Evolutionary conservation across 2,888 invertebrate genomes (phyloP).

Genomic region (Aphidoletes aphidimyza): DNA sequence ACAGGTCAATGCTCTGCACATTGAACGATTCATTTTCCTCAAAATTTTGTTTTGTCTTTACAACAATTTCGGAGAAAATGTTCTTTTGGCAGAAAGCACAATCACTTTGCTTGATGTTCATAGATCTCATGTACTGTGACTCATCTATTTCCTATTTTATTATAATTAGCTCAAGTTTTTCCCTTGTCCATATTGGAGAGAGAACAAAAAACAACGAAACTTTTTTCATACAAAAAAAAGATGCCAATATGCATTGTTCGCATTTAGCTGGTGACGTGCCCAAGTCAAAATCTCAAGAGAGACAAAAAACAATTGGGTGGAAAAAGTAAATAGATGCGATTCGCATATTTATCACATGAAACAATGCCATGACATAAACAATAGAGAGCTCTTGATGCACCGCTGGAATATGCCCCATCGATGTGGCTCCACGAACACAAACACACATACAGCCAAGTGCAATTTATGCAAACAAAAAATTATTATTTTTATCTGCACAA

Average conservation of each 20-base stretch:
- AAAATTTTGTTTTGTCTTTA: too few relatives aligned
- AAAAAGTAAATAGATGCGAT: neutral
- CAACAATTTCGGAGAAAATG: too few relatives aligned
- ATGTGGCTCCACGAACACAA: neutral
- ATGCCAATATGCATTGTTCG: too few relatives aligned
- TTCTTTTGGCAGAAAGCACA: too few relatives aligned
- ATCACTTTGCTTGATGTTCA: too few relatives aligned
- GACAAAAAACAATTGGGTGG: neutral
- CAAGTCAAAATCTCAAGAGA: neutral
- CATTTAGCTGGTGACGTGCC: neutral
- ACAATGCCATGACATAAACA: neutral
- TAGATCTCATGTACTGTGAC: too few relatives aligned
- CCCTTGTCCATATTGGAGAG: too few relatives aligned
- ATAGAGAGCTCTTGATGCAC: neutral
- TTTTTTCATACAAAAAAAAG: too few relatives aligned
- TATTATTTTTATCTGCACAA: constrained; percentile 18
- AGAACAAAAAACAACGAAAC: too few relatives aligned
- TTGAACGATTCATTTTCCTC: neutral
- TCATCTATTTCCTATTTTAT: neutral
- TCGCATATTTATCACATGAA: constrained; percentile 45
- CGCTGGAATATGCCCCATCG: neutral
- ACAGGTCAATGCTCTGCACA: neutral
- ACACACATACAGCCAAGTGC: too few relatives aligned
- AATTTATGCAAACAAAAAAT: neutral
- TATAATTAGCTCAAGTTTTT: too few relatives aligned